phyloP scores from a whole-genome alignment of 2,797 vertebrate species.

The Melanotaenia maccullochi region DNA sequence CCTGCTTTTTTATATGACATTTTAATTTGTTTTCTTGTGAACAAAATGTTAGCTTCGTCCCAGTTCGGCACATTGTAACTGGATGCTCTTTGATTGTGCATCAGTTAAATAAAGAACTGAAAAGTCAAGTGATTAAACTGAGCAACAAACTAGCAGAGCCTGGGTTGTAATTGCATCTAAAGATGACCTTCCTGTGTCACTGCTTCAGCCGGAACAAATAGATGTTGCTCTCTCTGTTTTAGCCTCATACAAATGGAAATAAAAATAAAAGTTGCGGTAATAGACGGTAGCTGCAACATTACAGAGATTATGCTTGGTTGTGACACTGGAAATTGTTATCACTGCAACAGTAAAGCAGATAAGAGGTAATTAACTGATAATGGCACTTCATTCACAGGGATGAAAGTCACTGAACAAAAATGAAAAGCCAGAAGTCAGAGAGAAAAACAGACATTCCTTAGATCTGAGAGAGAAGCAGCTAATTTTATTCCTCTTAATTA shows the following conservation, averaged over 20 bases:
- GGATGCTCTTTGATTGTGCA: constrained; percentile 45
- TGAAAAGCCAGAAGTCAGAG: constrained; percentile 47
- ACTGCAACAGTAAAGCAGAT: constrained; percentile 64
- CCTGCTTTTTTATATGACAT: constrained; percentile 45
- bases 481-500: constrained; percentile 69
- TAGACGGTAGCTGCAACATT: constrained; percentile 40
- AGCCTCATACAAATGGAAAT: constrained; percentile 18
- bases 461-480: constrained; percentile 62
- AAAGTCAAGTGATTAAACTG: constrained; percentile 63
- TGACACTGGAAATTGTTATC: constrained; percentile 65
- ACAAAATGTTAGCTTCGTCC: constrained; percentile 38
- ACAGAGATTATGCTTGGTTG: constrained; percentile 48
- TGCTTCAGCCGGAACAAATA: constrained; percentile 46
- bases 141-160: constrained; percentile 38
- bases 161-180: constrained; percentile 50
- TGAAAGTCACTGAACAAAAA: constrained; percentile 61
- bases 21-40: constrained; percentile 15
- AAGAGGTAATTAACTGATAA: constrained; percentile 81
- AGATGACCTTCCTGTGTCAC: constrained; percentile 57
- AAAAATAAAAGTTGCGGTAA: constrained; percentile 48
- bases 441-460: constrained; percentile 57
- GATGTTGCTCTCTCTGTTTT: constrained; percentile 20
- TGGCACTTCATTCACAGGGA: constrained; percentile 60
- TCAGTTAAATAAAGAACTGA: constrained; percentile 49
- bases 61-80: constrained; percentile 17